phyloP scores from a whole-genome alignment of 2,113 vertebrate genomes.

The Cyanoramphus novaezelandiae region DNA sequence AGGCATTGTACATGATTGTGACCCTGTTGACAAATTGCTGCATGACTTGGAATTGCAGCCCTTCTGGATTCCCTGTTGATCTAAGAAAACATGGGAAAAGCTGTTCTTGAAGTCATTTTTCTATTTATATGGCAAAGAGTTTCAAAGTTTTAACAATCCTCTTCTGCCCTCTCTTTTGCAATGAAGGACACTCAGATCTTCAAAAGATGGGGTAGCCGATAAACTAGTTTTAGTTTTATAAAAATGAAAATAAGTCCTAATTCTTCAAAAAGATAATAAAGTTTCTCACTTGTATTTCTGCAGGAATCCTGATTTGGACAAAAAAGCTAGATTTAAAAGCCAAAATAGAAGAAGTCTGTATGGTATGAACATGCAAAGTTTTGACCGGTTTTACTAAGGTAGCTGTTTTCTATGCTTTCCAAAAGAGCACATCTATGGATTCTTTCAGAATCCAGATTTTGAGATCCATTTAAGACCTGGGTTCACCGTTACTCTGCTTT shows the following conservation, averaged over 20 bases:
- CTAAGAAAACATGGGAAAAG: neutral
- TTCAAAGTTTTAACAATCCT: neutral
- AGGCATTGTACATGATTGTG: no score
- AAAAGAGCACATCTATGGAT: neutral
- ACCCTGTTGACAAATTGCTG: neutral
- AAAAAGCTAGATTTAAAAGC: neutral
- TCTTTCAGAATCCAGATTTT: neutral
- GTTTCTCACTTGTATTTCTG: neutral
- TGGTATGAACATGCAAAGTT: neutral
- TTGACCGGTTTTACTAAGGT: neutral
- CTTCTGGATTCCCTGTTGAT: neutral
- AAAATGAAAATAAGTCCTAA: neutral
- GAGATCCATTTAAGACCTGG: neutral
- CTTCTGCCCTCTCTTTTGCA: neutral
- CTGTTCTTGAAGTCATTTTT: neutral
- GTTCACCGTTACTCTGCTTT: neutral
- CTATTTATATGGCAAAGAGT: neutral
- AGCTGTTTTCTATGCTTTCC: neutral
- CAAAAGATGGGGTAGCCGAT: neutral
- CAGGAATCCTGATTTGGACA: neutral
- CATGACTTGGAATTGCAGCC: rapidly evolving
- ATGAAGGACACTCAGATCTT: neutral
- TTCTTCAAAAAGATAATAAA: neutral
- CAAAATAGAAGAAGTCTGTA: neutral
- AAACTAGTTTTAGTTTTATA: neutral